These are phyloP conservation scores for Ridgeia piscesae DNA, from an alignment of 1,140 invertebrate species.

Conservation along the genomic window DNA sequence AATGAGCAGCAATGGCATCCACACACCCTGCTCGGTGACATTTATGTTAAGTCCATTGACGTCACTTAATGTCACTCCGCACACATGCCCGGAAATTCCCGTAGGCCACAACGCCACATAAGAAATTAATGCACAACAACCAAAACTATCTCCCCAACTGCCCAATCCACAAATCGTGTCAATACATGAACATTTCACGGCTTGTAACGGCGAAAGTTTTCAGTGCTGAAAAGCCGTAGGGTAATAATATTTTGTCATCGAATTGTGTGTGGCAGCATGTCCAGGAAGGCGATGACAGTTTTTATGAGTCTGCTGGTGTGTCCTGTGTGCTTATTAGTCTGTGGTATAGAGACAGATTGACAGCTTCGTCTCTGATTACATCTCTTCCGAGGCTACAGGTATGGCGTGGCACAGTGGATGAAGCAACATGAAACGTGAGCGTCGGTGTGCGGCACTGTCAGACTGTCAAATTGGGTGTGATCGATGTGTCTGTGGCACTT, in stretches of 20 bases:
- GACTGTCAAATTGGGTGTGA: neutral
- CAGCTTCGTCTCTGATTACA: neutral
- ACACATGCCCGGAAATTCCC: neutral
- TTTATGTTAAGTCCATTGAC: neutral
- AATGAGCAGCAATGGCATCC: neutral
- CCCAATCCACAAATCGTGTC: too few species aligned
- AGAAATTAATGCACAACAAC: neutral
- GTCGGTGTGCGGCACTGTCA: neutral
- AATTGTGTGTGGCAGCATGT: neutral
- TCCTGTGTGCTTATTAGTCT: neutral
- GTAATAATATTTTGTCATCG: neutral
- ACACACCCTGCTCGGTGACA: neutral
- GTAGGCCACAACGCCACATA: neutral
- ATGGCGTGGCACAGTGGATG: neutral
- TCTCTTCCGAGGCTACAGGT: neutral
- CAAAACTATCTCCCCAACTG: neutral
- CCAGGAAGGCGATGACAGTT: neutral
- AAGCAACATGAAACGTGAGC: neutral
- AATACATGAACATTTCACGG: neutral
- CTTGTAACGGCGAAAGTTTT: neutral
- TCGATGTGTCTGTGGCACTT: neutral
- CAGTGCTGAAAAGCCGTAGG: neutral
- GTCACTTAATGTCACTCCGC: neutral
- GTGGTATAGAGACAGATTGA: neutral
- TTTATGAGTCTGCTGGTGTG: neutral